A percentile compares a stretch with the other conserved stretches of the same genome.
phyloP scores from a whole-genome alignment of 2,113 vertebrate genomes.

The Melanotaenia duboulayi region DNA sequence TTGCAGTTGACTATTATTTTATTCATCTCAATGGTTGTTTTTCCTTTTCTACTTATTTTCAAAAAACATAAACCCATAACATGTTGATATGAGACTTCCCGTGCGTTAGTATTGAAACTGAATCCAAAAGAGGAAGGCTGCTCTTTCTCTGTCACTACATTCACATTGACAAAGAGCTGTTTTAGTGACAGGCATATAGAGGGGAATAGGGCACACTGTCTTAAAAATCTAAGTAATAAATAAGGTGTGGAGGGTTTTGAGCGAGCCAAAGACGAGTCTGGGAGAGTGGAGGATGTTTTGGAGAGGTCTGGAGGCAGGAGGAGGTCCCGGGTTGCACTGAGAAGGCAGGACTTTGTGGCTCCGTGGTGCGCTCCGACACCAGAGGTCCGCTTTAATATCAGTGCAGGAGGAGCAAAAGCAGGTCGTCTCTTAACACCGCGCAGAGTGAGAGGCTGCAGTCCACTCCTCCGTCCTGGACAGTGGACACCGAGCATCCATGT shows the following conservation, averaged over 20 bases:
- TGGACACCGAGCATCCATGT: constrained; percentile 60
- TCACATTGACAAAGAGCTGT: background rate
- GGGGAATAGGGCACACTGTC: constrained; percentile 14
- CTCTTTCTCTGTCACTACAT: constrained; percentile 34
- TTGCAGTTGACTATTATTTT: no score
- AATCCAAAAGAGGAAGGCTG: constrained; percentile 48
- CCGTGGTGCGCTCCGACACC: constrained; percentile 63
- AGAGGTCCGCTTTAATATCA: constrained; percentile 63
- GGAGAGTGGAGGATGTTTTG: constrained; percentile 51
- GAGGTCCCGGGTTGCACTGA: constrained; percentile 71
- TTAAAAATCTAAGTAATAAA: background rate
- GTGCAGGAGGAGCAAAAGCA: constrained; percentile 32
- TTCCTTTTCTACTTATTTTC: background rate
- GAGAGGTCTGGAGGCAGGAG: constrained; percentile 64
- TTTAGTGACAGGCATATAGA: background rate
- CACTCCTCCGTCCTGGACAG: constrained; percentile 32
- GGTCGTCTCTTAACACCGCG: constrained; percentile 22
- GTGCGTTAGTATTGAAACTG: constrained; percentile 62
- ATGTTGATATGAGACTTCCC: constrained; percentile 32
- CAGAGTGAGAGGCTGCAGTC: constrained; percentile 37
- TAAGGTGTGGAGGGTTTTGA: constrained; percentile 14
- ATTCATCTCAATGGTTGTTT: background rate
- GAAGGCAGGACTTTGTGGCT: constrained; percentile 69
- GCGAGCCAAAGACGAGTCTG: constrained; percentile 24
- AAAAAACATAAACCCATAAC: constrained; percentile 15